Conservation (phyloP, 1,140 invertebrate genomes). For the Chlorops oryzae region DNA sequence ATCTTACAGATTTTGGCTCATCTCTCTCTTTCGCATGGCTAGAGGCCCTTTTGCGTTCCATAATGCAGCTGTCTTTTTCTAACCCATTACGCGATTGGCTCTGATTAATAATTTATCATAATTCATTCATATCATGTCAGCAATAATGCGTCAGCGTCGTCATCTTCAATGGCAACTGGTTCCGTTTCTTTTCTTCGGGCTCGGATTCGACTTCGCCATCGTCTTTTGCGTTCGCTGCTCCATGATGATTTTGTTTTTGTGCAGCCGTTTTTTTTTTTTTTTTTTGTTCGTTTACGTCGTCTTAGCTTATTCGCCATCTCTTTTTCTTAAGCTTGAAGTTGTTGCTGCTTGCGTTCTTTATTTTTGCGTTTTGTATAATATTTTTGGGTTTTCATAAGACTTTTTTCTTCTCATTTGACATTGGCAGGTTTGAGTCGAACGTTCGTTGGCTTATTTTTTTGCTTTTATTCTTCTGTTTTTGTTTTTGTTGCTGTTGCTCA, state of each 20-base stretch:
- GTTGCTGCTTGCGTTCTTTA: conserved; percentile 10
- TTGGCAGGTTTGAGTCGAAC: no score
- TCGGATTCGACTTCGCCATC: conserved; percentile 21
- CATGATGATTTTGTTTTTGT: no score
- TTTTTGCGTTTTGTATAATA: conserved; percentile 13
- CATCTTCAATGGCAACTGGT: conserved; percentile 2
- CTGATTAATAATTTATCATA: conserved; percentile 47
- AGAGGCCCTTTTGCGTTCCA: conserved; percentile 15
- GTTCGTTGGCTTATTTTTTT: no score
- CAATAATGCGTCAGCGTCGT: background rate
- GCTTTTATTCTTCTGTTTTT: background rate
- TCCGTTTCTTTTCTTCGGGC: conserved; percentile 1
- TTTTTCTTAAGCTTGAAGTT: no score
- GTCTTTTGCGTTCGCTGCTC: no score
- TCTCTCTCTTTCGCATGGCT: conserved; percentile 12
- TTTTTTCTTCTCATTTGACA: conserved; percentile 12
- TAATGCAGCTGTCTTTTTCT: no score
- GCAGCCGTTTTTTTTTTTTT: no score
- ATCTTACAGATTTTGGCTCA: no score
- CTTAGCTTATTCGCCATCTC: background rate
- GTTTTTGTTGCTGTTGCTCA: background rate
- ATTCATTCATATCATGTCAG: conserved; percentile 38
- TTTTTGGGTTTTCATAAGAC: conserved; percentile 8
- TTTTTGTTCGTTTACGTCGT: no score
- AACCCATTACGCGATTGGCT: no score